Evolutionary conservation across 2,113 vertebrate species (phyloP).

Genomic region (Antennarius striatus): DNA sequence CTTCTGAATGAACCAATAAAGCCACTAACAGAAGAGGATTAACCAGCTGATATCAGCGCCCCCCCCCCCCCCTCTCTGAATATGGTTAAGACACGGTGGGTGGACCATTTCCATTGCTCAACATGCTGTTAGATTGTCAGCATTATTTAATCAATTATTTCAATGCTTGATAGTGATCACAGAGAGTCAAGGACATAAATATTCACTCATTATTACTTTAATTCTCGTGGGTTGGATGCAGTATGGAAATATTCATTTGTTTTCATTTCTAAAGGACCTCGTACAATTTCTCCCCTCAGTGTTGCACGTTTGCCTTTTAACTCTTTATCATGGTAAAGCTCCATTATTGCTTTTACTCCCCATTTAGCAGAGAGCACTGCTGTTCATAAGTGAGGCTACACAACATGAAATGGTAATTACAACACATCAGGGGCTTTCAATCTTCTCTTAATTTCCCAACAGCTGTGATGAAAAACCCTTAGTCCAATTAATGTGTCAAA

Average conservation of each 20-base stretch:
- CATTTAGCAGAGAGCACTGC: slow-evolving; percentile 66
- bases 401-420: slow-evolving; percentile 78
- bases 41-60: slow-evolving; percentile 81
- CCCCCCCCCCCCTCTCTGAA: slow-evolving; percentile 42
- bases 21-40: slow-evolving; percentile 80
- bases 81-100: slow-evolving; percentile 38
- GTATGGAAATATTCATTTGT: slow-evolving; percentile 12
- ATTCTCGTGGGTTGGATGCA: background rate
- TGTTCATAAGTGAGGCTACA: slow-evolving; percentile 68
- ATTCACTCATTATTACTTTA: slow-evolving; percentile 6
- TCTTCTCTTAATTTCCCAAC: slow-evolving; percentile 77
- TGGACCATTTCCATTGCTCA: slow-evolving; percentile 53
- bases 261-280: slow-evolving; percentile 29
- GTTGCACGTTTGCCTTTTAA: slow-evolving; percentile 51
- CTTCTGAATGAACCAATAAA: slow-evolving; percentile 85
- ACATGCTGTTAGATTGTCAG: slow-evolving; percentile 37
- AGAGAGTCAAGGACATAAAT: slow-evolving; percentile 52
- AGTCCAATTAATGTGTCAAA: slow-evolving; percentile 75
- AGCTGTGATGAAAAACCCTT: slow-evolving; percentile 74
- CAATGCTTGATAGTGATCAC: slow-evolving; percentile 50
- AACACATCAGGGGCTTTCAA: slow-evolving; percentile 79
- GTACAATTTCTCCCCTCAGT: slow-evolving; percentile 42
- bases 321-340: slow-evolving; percentile 36
- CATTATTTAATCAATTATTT: slow-evolving; percentile 48
- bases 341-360: slow-evolving; percentile 70